Conservation (phyloP, 2,797 vertebrate genomes). For the Atherinosoma microstoma region DNA sequence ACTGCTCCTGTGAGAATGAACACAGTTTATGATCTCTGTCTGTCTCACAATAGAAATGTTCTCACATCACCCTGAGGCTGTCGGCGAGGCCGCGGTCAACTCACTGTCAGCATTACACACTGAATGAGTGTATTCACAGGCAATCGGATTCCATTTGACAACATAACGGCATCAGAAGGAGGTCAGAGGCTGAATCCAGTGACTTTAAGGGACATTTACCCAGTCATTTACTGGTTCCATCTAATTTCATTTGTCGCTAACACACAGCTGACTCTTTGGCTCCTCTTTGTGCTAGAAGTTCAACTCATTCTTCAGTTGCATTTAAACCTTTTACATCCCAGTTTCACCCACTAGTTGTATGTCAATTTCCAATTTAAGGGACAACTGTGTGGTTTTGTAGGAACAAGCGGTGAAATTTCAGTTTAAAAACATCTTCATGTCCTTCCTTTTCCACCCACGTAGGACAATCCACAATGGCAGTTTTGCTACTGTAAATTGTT, state of each 20-base stretch:
- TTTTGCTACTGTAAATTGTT: no score
- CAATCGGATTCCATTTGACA: slow-evolving; percentile 3
- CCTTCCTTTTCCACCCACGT: no score
- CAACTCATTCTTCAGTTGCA: background rate
- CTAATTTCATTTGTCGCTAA: background rate
- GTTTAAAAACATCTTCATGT: no score
- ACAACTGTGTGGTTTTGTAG: background rate
- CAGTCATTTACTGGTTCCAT: background rate
- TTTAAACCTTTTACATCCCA: background rate
- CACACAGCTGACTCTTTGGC: background rate
- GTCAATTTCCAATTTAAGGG: no score
- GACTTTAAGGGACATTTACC: slow-evolving; percentile 2
- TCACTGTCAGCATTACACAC: background rate
- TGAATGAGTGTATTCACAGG: slow-evolving; percentile 13
- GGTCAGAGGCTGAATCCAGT: background rate
- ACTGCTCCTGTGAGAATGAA: slow-evolving; percentile 32
- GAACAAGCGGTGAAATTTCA: background rate
- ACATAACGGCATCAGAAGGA: background rate
- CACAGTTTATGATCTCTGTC: slow-evolving; percentile 16
- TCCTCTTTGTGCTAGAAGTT: background rate
- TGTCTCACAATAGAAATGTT: slow-evolving; percentile 19
- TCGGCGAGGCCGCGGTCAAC: slow-evolving; percentile 8
- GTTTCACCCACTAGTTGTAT: background rate
- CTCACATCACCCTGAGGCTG: slow-evolving; percentile 15
- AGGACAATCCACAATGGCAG: no score